Percentiles rank a stretch among this genome's conserved stretches.
These are phyloP conservation scores for Odontomachus brunneus DNA, from an alignment of 1,140 invertebrate species.

Conservation along the genomic window DNA sequence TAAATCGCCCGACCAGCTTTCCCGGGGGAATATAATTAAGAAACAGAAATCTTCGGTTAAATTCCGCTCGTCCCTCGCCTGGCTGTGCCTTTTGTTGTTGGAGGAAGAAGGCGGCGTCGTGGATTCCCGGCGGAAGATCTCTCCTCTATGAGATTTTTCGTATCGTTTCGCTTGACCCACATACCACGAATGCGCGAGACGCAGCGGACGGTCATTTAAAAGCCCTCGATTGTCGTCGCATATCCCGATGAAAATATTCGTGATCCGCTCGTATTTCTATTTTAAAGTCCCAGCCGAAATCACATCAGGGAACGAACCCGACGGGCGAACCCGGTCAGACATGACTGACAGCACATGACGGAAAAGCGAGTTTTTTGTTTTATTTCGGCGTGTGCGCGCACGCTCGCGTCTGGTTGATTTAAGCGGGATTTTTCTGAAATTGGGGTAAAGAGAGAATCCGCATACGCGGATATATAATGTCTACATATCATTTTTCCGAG, in stretches of 20 bases:
- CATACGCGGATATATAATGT: slow-evolving; percentile 15
- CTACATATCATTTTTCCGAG: slow-evolving; percentile 11
- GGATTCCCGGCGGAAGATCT: not conserved
- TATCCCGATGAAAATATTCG: slow-evolving; percentile 51
- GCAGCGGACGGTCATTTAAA: slow-evolving; percentile 51
- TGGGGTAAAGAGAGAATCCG: slow-evolving; percentile 18
- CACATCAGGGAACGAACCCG: slow-evolving; percentile 42
- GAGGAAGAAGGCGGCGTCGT: not conserved
- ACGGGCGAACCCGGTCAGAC: slow-evolving; percentile 23
- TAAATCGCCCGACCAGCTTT: slow-evolving; percentile 24
- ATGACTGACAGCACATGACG: slow-evolving; percentile 59
- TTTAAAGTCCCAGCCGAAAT: slow-evolving; percentile 44
- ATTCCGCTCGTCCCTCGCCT: slow-evolving; percentile 1
- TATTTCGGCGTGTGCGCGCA: not conserved
- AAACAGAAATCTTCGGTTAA: slow-evolving; percentile 35
- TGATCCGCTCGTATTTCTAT: slow-evolving; percentile 35
- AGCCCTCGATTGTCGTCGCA: slow-evolving; percentile 46
- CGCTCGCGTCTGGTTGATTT: slow-evolving; percentile 42
- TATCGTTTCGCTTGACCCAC: slow-evolving; percentile 40
- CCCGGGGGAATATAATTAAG: slow-evolving; percentile 37
- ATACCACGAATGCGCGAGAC: slow-evolving; percentile 36
- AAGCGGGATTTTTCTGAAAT: slow-evolving; percentile 55
- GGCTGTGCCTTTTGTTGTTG: not conserved
- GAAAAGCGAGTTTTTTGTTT: slow-evolving; percentile 44
- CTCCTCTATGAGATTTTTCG: slow-evolving; percentile 56